Evolutionary conservation across 1,140 invertebrate genomes (phyloP), one percentile per base, ranked within the genome.

Genomic region (Anastrepha obliqua): DNA sequence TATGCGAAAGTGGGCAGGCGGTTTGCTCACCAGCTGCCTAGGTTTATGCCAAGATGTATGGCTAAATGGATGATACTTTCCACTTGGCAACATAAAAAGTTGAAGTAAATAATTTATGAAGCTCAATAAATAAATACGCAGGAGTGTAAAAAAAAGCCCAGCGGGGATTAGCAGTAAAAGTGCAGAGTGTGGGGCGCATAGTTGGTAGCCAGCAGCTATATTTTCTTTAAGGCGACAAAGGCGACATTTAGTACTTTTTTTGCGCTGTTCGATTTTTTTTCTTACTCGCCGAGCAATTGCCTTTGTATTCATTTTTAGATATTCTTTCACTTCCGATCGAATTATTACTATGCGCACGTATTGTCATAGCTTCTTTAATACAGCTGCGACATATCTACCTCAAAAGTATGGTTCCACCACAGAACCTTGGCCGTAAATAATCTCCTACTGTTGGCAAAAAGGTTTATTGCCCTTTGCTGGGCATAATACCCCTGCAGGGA

Each of bases 101-200:
- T 5, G 20, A 20, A 55, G 55, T 58, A 81, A 81, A 81, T 81
- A 81, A 81, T 81, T 81, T 55, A 81, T 81, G 74, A 74, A 42
- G 67, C 67, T 13, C 17, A 17, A 55, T 62, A 62, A 62, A 81
- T 81, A 55, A 55, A 81, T 55, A 81, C 55, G 44, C 11, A 81
- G n/a, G 3, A 29, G 44, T 29, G 74, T n/a, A 17, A 8, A 20
- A 8, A 20, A 55, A 58, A 17, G 29, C 29, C 15, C 5, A 51
- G 70, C 20, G 20, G 44, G n/a, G 74, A 8, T 55, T 81, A 55
- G 17, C 74, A 17, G 74, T 17, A 17, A 15, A 20, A 74, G 44
- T 81, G 51, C 20, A 47, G 39, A n/a, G 44, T 47, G 51, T n/a
- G 44, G 2, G 1, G 39, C 6, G 67, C 13, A n/a, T 62, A 62